Evolutionary conservation across 1,140 invertebrate genomes (phyloP).

Genomic region (Drosophila burlai): DNA sequence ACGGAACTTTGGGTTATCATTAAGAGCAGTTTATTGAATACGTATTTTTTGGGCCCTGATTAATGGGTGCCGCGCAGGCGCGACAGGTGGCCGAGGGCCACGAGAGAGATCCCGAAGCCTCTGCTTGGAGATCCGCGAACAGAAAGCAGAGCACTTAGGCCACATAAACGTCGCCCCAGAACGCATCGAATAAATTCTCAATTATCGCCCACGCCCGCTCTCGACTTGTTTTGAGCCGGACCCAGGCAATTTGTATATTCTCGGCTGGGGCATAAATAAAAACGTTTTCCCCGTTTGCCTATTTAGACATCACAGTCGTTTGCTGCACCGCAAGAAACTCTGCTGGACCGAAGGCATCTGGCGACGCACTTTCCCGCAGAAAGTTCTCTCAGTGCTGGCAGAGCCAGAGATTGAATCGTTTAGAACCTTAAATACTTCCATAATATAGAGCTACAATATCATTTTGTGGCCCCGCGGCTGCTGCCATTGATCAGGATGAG

Average conservation of each 20-base stretch:
- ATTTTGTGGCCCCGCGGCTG: conserved; percentile 70
- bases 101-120: background rate
- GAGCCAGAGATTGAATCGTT: conserved; percentile 70
- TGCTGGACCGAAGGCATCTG: background rate
- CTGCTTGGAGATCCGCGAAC: conserved; percentile 27
- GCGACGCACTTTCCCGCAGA: background rate
- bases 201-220: conserved; percentile 76
- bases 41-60: conserved; percentile 62
- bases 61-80: conserved; percentile 58
- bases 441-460: conserved; percentile 76
- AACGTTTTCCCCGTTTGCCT: conserved; percentile 45
- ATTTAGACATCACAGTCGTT: conserved; percentile 69
- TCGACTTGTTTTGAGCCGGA: conserved; percentile 3
- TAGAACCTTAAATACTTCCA: conserved; percentile 68
- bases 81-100: conserved; percentile 62
- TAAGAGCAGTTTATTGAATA: conserved; percentile 80
- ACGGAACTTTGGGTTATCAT: conserved; percentile 67
- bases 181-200: conserved; percentile 75
- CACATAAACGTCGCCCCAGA: conserved; percentile 76
- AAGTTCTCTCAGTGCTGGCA: conserved; percentile 46
- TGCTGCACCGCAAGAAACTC: conserved; percentile 20
- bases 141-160: conserved; percentile 67
- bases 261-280: conserved; percentile 65
- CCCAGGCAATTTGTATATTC: conserved; percentile 59
- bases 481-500: conserved; percentile 67